Conservation (phyloP, 2,797 vertebrate species). For the Orientallactaga sibirica region DNA sequence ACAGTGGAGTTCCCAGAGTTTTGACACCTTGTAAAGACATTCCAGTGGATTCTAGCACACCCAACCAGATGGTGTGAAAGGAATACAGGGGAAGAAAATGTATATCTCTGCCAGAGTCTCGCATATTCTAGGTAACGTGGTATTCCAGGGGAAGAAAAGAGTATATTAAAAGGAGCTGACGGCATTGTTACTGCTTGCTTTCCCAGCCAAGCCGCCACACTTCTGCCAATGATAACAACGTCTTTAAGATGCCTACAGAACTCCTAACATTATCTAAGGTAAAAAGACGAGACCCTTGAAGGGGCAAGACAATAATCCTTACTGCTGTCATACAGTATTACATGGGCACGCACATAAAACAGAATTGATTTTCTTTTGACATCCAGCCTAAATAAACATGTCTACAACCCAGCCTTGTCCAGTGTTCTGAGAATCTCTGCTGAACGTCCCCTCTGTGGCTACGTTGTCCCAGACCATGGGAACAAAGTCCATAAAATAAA, state of each 20-base stretch:
- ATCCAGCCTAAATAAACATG: slow-evolving; percentile 67
- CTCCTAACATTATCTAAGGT: slow-evolving; percentile 60
- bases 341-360: slow-evolving; percentile 66
- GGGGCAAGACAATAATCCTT: slow-evolving; percentile 70
- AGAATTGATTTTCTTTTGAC: slow-evolving; percentile 46
- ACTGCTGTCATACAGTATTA: slow-evolving; percentile 65
- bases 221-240: slow-evolving; percentile 84
- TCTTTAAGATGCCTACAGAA: slow-evolving; percentile 80
- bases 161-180: slow-evolving; percentile 77
- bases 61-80: slow-evolving; percentile 85
- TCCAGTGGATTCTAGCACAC: slow-evolving; percentile 85
- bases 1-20: slow-evolving; percentile 81
- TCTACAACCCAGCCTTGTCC: slow-evolving; percentile 61
- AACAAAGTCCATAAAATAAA: slow-evolving; percentile 13
- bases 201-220: slow-evolving; percentile 82
- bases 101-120: slow-evolving; percentile 84
- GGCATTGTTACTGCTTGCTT: slow-evolving; percentile 81
- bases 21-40: slow-evolving; percentile 87
- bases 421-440: slow-evolving; percentile 43
- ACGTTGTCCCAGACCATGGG: slow-evolving; percentile 39
- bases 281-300: slow-evolving; percentile 59
- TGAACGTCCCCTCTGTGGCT: slow-evolving; percentile 36
- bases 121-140: slow-evolving; percentile 83
- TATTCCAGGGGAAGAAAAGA: slow-evolving; percentile 79
- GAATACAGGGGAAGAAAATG: slow-evolving; percentile 78